Evolutionary conservation across 1,140 invertebrate genomes (phyloP), one percentile per base, ranked within the genome.

Genomic region (Wiebesia pumilae): DNA sequence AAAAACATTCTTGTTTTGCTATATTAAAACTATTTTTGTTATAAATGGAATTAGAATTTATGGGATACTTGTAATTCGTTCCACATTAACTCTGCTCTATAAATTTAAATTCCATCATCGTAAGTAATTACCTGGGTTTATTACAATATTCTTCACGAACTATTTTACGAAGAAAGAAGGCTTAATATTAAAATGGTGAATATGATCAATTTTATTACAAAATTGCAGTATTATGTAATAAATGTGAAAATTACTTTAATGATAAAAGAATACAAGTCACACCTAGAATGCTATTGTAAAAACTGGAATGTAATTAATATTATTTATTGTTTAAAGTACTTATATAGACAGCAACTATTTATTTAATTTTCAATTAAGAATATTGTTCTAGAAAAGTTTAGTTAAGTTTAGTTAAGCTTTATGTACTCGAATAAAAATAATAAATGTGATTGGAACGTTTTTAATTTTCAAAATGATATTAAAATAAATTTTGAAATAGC

Each of bases 91-190:
- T 51, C 54, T 7, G 79, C 62, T 38, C 27, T 21, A 21, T 47
- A 21, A 65, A 84, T 78, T 54, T 27, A 12, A 65, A 84, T 84
- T 84, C 78, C 54, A 78, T 65, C 71, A 65, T 84, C 73, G n/a
- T 27, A 43, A 84, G 73, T 47, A 84, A 78, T 84, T 83, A 84
- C 35, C 30, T 47, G 51, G 47, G 51, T 16, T 62, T 62, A 62
- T 27, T 62, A 62, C 24, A 33, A 40, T 83, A 83, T 62, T 62
- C 43, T 75, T 73, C 0, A 38, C 24, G 58, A 62, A 62, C 24
- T 62, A 62, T 62, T 27, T 62, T 10, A 27, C 4, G 6, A 62
- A 62, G 14, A 47, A 47, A 14, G 10, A 27, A 62, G 24, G 6
- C 27, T 27, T 27, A 62, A 62, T 27, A 4, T 27, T 3, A 62